Evolutionary conservation across 2,113 vertebrate genomes (phyloP).

Genomic region (Brienomyrus brachyistius): DNA sequence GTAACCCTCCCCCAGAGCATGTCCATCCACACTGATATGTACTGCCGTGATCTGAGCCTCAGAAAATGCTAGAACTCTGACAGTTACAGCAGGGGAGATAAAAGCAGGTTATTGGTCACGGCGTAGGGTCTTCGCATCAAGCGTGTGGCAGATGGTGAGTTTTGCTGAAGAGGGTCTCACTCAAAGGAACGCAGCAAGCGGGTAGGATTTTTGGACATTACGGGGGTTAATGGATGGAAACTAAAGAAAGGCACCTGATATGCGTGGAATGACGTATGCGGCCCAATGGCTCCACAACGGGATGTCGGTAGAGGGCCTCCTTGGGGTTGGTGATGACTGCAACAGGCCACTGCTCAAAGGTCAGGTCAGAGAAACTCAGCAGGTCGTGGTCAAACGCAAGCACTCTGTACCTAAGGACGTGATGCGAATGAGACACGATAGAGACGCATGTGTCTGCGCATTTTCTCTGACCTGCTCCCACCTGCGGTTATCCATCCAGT

Average conservation of each 20-base stretch:
- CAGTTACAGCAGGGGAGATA: background rate
- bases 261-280: slow-evolving; percentile 80
- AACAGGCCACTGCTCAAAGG: slow-evolving; percentile 82
- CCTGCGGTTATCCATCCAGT: slow-evolving; percentile 93
- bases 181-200: background rate
- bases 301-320: slow-evolving; percentile 77
- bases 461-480: slow-evolving; percentile 37
- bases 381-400: slow-evolving; percentile 91
- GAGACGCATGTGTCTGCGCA: background rate
- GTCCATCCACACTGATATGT: slow-evolving; percentile 69
- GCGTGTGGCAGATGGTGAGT: background rate
- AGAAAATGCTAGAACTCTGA: slow-evolving; percentile 86
- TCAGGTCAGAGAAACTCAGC: slow-evolving; percentile 84
- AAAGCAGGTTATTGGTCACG: background rate
- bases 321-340: slow-evolving; percentile 95
- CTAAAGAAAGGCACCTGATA: slow-evolving; percentile 68
- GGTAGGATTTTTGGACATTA: background rate
- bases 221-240: background rate
- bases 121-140: background rate
- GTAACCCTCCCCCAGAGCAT: slow-evolving; percentile 62
- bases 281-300: slow-evolving; percentile 74
- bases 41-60: slow-evolving; percentile 69
- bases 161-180: background rate
- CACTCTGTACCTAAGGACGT: slow-evolving; percentile 74
- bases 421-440: background rate